These are phyloP conservation scores for Neofelis nebulosa DNA, from an alignment of 2,113 vertebrate species.

Conservation along the genomic window DNA sequence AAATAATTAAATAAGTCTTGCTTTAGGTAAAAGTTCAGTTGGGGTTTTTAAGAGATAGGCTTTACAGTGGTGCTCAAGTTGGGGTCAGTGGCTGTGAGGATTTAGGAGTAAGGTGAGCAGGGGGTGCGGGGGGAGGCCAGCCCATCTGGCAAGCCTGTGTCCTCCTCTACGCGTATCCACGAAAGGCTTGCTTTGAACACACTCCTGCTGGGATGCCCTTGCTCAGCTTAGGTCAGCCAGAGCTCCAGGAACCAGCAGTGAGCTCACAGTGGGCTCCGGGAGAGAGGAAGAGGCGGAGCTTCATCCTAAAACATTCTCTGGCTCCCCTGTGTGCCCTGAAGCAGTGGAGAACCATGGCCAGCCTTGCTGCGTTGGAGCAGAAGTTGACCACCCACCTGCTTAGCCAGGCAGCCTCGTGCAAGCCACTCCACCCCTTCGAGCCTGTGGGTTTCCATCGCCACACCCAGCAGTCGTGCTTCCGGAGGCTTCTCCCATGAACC, in stretches of 20 bases:
- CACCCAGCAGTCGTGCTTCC: not conserved
- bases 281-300: not conserved
- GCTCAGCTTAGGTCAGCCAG: not conserved
- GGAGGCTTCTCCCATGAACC: not conserved
- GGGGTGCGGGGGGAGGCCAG: not conserved
- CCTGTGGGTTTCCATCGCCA: not conserved
- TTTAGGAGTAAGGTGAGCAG: not conserved
- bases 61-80: not conserved
- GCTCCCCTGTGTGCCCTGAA: no score
- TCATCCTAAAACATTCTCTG: not conserved
- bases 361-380: not conserved
- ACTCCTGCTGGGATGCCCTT: not conserved
- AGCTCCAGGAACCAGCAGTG: not conserved
- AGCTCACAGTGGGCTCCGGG: no score
- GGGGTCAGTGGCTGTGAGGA: not conserved
- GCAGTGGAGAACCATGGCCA: not conserved
- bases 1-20: not conserved
- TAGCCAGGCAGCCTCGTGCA: not conserved
- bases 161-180: fast-evolving
- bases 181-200: not conserved
- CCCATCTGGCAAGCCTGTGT: not conserved
- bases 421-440: not conserved
- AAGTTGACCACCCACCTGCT: not conserved
- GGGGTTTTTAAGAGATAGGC: not conserved
- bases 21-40: not conserved